A percentile compares a stretch with the other conserved stretches of the same genome.
These are phyloP conservation scores for Alloplasta piceator DNA, from an alignment of 2,888 invertebrate genomes.

Conservation along the genomic window DNA sequence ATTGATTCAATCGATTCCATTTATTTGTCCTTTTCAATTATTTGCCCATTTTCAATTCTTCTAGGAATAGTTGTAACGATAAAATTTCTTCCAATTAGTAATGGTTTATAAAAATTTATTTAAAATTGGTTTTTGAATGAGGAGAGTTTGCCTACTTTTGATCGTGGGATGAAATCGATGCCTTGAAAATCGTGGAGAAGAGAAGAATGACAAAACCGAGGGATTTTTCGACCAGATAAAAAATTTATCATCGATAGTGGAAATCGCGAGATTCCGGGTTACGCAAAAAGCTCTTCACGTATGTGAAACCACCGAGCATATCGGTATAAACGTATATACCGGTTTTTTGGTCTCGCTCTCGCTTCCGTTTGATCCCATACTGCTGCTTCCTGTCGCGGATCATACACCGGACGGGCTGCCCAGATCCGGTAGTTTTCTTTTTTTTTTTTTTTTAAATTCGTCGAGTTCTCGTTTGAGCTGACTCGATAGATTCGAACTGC, in stretches of 20 bases:
- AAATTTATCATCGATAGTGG: constrained; percentile 10
- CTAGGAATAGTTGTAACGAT: too few relatives aligned
- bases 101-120: too few relatives aligned
- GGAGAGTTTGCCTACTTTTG: constrained; percentile 15
- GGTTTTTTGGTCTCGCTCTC: neutral
- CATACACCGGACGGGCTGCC: constrained; percentile 73
- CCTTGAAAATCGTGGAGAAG: too few relatives aligned
- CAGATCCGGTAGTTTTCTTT: constrained; percentile 70
- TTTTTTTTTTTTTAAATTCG: constrained; percentile 1
- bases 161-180: constrained; percentile 40
- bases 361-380: constrained; percentile 34
- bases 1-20: too few relatives aligned
- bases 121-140: too few relatives aligned
- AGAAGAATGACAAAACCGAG: neutral
- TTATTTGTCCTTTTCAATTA: too few relatives aligned
- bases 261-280: constrained; percentile 4
- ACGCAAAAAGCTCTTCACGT: neutral
- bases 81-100: too few relatives aligned
- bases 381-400: constrained; percentile 53
- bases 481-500: constrained; percentile 34
- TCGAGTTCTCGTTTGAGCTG: constrained; percentile 37
- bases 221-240: neutral
- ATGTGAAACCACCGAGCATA: neutral
- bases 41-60: too few relatives aligned
- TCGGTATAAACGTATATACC: neutral